Evolutionary conservation across 2,888 invertebrate genomes (phyloP).

Genomic region (Drosophila villosipedis): DNA sequence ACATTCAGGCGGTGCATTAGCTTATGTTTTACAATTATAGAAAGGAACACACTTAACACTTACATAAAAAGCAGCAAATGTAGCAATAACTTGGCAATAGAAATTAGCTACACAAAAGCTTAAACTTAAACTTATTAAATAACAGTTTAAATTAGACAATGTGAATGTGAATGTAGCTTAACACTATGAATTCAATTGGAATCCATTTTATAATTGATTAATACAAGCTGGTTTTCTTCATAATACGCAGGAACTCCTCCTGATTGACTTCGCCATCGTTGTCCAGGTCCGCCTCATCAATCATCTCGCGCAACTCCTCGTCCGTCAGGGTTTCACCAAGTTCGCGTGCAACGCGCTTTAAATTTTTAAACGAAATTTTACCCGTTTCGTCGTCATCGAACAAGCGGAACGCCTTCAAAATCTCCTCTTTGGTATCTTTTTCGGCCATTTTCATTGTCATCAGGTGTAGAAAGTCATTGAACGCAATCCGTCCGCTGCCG

Average conservation of each 20-base stretch:
- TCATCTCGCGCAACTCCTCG: conserved; percentile 98
- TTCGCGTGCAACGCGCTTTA: conserved; percentile 97
- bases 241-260: conserved; percentile 97
- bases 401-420: conserved; percentile 97
- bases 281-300: conserved; percentile 98
- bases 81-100: conserved; percentile 22
- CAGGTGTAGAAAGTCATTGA: conserved; percentile 93
- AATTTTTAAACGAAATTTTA: conserved; percentile 96
- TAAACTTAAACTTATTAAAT: conserved; percentile 42
- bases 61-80: conserved; percentile 35
- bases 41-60: conserved; percentile 38
- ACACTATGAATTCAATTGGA: conserved; percentile 38
- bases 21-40: conserved; percentile 33
- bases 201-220: conserved; percentile 83
- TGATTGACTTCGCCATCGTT: conserved; percentile 98
- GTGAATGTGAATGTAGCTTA: conserved; percentile 37
- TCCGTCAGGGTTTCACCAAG: conserved; percentile 98
- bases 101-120: conserved; percentile 37
- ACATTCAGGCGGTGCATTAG: conserved; percentile 63
- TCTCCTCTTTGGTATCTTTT: conserved; percentile 97
- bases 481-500: conserved; percentile 93
- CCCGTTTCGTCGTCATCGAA: conserved; percentile 99
- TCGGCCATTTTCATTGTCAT: conserved; percentile 98
- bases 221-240: conserved; percentile 98
- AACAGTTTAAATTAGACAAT: conserved; percentile 34